Evolutionary conservation across 2,113 vertebrate genomes (phyloP), one percentile per base, ranked within the genome.

Genomic region (Scomber scombrus): DNA sequence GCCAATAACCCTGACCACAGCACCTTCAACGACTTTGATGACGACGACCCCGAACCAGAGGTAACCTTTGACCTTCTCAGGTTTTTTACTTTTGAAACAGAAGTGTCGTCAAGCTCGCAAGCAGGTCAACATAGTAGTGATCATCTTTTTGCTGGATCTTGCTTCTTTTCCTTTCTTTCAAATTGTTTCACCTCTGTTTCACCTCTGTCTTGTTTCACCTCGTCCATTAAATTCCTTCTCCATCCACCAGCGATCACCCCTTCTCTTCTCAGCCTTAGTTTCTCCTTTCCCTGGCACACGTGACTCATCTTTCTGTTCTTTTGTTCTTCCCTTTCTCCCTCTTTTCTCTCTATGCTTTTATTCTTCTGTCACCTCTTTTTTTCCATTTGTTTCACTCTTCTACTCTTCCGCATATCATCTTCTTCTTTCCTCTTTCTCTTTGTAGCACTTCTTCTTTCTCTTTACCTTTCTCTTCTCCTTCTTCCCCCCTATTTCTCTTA

Each of bases 1-100:
- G 95, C 97, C 94, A 99, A 94, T 93, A 99, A 99, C 94, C 98
- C 98, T 11, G 97, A 99, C 94, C 97, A 98, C 95, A 96, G 95
- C 89, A 96, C 95, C 78, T 98, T 93, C 87, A 97, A 97, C 51
- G 97, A 99, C 91, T 96, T 97, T 73, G 98, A 99, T 31, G 98
- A 99, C 10, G 98, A 99, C 57, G 98, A 99, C 88, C 97, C 97
- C 45, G 98, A 99, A 91, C 98, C 99, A 85, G 91, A 95, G 91
- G 95, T 95, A 88, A 78, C 34, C 55, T 76, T 79, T 47, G 65
- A 77, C 72, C 66, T 67, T 66, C 26, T 68, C 26, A 11, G 40
- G 13, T 45, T 74, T 49, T 18, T 40, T 10, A 3, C n/a, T 51
- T 26, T 49, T 18, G 13, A 50, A 58, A n/a, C 14, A 55, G 16